phyloP scores from a whole-genome alignment of 2,888 invertebrate species.

The Cryptocephalus moraei region DNA sequence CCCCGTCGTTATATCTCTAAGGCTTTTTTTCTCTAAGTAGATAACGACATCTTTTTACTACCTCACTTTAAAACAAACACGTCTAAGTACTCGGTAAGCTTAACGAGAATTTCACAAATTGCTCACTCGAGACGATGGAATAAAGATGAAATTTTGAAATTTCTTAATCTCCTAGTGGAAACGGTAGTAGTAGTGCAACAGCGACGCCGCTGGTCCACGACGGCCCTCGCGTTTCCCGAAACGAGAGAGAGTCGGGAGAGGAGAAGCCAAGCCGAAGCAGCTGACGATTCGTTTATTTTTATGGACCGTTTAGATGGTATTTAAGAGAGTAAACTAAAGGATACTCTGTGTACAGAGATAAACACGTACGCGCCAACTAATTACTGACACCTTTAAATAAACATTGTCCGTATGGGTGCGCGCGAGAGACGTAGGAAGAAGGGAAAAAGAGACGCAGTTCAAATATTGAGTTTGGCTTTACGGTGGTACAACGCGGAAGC shows the following conservation, averaged over 20 bases:
- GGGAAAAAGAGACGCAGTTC: constrained; percentile 7
- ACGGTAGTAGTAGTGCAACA: too few species aligned
- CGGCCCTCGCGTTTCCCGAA: constrained; percentile 5
- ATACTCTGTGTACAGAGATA: constrained; percentile 27
- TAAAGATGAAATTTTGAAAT: constrained; percentile 98
- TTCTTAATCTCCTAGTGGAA: constrained; percentile 32
- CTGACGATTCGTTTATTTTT: constrained; percentile 25
- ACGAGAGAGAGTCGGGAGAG: constrained; percentile 2
- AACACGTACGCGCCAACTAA: constrained; percentile 32
- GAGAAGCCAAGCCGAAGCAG: constrained; percentile 10
- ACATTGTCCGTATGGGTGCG: constrained; percentile 20
- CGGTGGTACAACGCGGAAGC: constrained; percentile 6
- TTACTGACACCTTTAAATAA: constrained; percentile 36
- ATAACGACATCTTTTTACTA: too few species aligned
- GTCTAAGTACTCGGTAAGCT: too few species aligned
- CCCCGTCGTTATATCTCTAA: too few species aligned
- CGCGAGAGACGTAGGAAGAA: too few species aligned
- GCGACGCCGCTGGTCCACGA: not conserved
- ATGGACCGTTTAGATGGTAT: constrained; percentile 25
- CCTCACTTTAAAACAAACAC: too few species aligned
- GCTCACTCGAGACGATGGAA: constrained; percentile 44
- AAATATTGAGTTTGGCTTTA: constrained; percentile 23
- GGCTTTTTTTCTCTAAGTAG: too few species aligned
- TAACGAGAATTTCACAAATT: too few species aligned
- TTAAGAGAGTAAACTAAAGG: constrained; percentile 24